phyloP scores from a whole-genome alignment of 2,888 invertebrate genomes.

The Nudaria mundana region DNA sequence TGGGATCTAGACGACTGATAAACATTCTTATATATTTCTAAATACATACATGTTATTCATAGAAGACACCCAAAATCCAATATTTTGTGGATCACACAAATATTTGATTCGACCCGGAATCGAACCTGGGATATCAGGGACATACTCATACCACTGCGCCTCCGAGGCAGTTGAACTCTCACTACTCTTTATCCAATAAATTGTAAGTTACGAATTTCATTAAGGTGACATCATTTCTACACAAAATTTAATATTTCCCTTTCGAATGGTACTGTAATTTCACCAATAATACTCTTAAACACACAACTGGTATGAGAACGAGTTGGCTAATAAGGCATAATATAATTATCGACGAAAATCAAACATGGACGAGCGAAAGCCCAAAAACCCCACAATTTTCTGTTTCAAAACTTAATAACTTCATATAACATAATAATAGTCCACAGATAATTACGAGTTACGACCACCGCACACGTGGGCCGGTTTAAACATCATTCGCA shows the following conservation, averaged over 20 bases:
- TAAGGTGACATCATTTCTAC: slow-evolving; percentile 19
- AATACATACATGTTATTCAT: too few species aligned
- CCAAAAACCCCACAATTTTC: slow-evolving; percentile 57
- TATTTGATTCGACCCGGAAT: too few species aligned
- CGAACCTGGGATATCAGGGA: too few species aligned
- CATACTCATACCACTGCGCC: too few species aligned
- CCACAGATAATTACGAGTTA: slow-evolving; percentile 51
- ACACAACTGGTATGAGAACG: slow-evolving; percentile 22
- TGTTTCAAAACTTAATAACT: slow-evolving; percentile 66
- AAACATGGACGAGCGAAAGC: slow-evolving; percentile 62
- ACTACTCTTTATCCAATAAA: too few species aligned
- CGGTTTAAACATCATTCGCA: slow-evolving; percentile 39
- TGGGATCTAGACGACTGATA: too few species aligned
- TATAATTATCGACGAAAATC: slow-evolving; percentile 61
- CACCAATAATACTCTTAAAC: slow-evolving; percentile 13
- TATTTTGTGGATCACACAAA: too few species aligned
- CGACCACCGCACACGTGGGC: slow-evolving; percentile 58
- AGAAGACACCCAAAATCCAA: too few species aligned
- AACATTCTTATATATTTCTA: too few species aligned
- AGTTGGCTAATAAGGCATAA: slow-evolving; percentile 55
- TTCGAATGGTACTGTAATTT: slow-evolving; percentile 20
- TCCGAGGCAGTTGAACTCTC: too few species aligned
- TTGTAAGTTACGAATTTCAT: too few species aligned
- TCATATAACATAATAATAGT: slow-evolving; percentile 69
- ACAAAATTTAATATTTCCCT: slow-evolving; percentile 21